Evolutionary conservation across 2,888 invertebrate genomes (phyloP).

Genomic region (Lasioglossum figueresi): DNA sequence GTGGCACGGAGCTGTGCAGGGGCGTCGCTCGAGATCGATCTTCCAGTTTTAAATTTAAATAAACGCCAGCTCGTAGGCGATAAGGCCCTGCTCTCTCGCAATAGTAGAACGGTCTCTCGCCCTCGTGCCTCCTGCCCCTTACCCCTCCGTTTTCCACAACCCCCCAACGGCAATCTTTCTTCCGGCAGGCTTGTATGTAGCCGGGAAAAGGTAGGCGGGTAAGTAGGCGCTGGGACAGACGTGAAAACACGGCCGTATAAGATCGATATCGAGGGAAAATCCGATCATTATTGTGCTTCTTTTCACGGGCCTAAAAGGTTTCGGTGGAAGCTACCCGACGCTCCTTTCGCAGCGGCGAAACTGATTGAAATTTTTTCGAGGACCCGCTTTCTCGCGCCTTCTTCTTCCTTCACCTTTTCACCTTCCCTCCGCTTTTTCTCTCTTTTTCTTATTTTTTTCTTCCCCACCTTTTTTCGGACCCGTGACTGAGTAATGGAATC

Average conservation of each 20-base stretch:
- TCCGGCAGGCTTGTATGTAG: constrained; percentile 49
- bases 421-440: neutral
- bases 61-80: constrained; percentile 79
- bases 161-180: constrained; percentile 66
- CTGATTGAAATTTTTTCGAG: constrained; percentile 61
- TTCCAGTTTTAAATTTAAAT: constrained; percentile 82
- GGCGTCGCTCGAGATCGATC: constrained; percentile 75
- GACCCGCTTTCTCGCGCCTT: constrained; percentile 10
- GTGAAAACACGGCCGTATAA: constrained; percentile 53
- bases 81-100: constrained; percentile 69
- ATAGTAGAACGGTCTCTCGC: constrained; percentile 50
- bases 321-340: constrained; percentile 30
- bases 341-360: constrained; percentile 38
- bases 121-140: neutral
- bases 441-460: no score
- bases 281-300: constrained; percentile 65
- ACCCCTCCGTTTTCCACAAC: constrained; percentile 19
- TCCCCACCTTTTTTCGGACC: neutral
- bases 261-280: constrained; percentile 68
- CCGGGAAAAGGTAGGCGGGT: constrained; percentile 2
- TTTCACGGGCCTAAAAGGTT: constrained; percentile 61
- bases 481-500: constrained; percentile 40
- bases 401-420: neutral
- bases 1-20: constrained; percentile 22
- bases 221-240: constrained; percentile 52